Evolutionary conservation across 2,888 invertebrate species (phyloP).

Genomic region (Cordylochernes scorpioides): DNA sequence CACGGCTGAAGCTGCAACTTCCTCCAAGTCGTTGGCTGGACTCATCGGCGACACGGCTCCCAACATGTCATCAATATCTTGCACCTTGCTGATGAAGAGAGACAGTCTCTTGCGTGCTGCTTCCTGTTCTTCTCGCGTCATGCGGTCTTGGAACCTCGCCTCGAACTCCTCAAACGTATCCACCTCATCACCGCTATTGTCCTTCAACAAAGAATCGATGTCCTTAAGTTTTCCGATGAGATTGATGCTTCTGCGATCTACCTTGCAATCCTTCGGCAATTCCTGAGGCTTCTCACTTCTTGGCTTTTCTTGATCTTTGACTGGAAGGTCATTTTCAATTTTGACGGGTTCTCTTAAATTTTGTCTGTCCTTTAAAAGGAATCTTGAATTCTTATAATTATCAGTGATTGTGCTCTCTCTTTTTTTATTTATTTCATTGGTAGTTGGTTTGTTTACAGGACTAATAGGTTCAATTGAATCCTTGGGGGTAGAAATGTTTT

Average conservation of each 20-base stretch:
- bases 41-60: slow-evolving; percentile 24
- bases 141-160: slow-evolving; percentile 2
- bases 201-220: slow-evolving; percentile 56
- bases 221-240: slow-evolving; percentile 30
- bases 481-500: too few species aligned
- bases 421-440: too few species aligned
- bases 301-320: slow-evolving; percentile 1
- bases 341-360: too few species aligned
- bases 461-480: too few species aligned
- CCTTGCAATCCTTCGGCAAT: background rate
- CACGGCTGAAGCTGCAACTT: slow-evolving; percentile 36
- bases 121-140: slow-evolving; percentile 6
- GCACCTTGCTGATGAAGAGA: slow-evolving; percentile 52
- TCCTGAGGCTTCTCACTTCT: background rate
- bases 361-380: too few species aligned
- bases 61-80: slow-evolving; percentile 65
- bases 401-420: too few species aligned
- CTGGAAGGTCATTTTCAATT: background rate
- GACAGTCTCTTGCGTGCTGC: slow-evolving; percentile 19
- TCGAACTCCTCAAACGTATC: slow-evolving; percentile 30
- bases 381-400: too few species aligned
- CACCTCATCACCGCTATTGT: slow-evolving; percentile 25
- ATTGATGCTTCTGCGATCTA: slow-evolving; percentile 1
- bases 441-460: too few species aligned
- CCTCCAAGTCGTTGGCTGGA: slow-evolving; percentile 23